Evolutionary conservation across 2,888 invertebrate species (phyloP).

Genomic region (Polymixis lichenea): DNA sequence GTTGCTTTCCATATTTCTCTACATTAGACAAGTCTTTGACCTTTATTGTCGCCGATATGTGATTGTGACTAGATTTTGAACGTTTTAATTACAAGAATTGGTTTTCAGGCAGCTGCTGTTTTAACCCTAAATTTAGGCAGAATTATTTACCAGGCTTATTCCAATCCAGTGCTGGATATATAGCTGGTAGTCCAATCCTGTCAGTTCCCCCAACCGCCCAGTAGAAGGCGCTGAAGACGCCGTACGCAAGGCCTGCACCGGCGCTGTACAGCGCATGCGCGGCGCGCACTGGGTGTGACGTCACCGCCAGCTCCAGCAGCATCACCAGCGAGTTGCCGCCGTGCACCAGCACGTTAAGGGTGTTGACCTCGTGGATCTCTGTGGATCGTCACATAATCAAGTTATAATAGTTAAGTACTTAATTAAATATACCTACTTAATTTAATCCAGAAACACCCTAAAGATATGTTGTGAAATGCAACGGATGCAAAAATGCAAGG

Average conservation of each 20-base stretch:
- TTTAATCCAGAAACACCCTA: too few species aligned
- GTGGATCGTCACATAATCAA: conserved; percentile 33
- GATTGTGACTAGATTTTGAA: neutral
- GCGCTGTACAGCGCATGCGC: conserved; percentile 92
- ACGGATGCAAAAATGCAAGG: neutral
- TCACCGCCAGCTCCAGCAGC: conserved; percentile 93
- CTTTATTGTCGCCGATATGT: neutral
- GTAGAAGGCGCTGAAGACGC: conserved; percentile 87
- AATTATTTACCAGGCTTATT: conserved; percentile 88
- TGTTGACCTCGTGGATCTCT: conserved; percentile 92
- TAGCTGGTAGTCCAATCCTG: conserved; percentile 90
- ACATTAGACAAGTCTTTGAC: too few species aligned
- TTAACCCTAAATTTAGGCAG: neutral
- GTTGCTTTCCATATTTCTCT: too few species aligned
- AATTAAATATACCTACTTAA: neutral
- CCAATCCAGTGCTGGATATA: conserved; percentile 95
- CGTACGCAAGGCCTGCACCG: conserved; percentile 90
- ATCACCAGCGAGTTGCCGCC: conserved; percentile 94
- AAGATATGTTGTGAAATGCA: neutral
- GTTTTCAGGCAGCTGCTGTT: neutral
- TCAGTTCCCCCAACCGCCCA: conserved; percentile 87
- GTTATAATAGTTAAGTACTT: neutral
- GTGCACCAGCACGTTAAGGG: conserved; percentile 93
- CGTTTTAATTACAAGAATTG: neutral
- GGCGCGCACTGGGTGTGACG: conserved; percentile 93